phyloP scores from a whole-genome alignment of 2,113 vertebrate species.

The Rhineura floridana region DNA sequence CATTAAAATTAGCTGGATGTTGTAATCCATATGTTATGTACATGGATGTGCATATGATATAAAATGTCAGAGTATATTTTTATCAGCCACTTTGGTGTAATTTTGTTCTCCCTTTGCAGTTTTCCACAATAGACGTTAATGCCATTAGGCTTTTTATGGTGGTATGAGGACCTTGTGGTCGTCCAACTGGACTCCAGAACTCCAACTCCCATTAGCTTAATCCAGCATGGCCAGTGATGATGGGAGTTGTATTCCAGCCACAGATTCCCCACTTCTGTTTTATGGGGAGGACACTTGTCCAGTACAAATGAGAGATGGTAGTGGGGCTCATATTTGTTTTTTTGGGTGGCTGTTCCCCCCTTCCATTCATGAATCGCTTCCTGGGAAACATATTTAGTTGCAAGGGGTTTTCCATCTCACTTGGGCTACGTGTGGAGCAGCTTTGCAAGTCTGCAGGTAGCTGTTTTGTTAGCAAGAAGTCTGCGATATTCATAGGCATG shows the following conservation, averaged over 20 bases:
- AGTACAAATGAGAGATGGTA: neutral
- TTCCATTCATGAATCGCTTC: too few relatives aligned
- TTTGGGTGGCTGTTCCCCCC: neutral
- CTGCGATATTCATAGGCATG: neutral
- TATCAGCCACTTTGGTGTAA: neutral
- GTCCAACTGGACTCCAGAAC: too few relatives aligned
- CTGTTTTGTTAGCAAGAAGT: neutral
- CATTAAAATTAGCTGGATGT: neutral
- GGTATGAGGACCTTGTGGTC: too few relatives aligned
- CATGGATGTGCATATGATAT: neutral
- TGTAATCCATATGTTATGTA: neutral
- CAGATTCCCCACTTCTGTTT: too few relatives aligned
- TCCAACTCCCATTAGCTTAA: too few relatives aligned
- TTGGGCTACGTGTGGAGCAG: neutral
- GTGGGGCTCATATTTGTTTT: neutral
- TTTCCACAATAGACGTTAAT: neutral
- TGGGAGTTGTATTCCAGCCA: too few relatives aligned
- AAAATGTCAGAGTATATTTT: slow-evolving; percentile 1
- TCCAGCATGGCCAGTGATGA: too few relatives aligned
- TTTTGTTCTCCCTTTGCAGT: neutral
- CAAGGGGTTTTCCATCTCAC: neutral
- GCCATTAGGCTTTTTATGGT: neutral
- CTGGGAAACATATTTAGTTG: neutral
- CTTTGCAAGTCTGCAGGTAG: neutral
- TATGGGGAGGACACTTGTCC: neutral